Evolutionary conservation across 1,140 invertebrate species (phyloP).

Genomic region (Hylaeus volcanicus): DNA sequence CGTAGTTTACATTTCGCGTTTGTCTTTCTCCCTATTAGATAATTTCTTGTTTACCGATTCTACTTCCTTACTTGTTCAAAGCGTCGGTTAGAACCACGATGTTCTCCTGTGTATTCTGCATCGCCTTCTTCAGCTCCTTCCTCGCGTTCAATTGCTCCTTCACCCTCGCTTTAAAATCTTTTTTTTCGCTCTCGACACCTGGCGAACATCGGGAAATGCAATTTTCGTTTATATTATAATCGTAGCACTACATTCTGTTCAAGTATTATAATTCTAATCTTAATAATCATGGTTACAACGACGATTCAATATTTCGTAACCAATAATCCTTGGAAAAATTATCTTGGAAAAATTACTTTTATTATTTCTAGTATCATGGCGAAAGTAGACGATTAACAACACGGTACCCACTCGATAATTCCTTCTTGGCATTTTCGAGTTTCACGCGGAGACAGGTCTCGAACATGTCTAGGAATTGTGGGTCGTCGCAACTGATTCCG

Average conservation of each 20-base stretch:
- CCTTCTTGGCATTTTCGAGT: neutral
- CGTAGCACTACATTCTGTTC: no score
- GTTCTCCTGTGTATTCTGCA: neutral
- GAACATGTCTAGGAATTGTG: conserved; percentile 43
- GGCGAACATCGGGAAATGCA: neutral
- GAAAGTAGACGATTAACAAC: no score
- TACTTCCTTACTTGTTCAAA: conserved; percentile 29
- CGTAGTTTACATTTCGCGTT: no score
- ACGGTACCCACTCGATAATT: neutral
- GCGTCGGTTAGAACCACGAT: neutral
- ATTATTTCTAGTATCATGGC: no score
- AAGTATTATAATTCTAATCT: no score
- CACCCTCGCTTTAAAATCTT: neutral
- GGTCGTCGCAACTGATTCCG: conserved; percentile 31
- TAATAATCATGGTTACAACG: no score
- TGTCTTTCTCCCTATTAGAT: no score
- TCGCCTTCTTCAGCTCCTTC: conserved; percentile 32
- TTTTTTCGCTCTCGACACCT: neutral
- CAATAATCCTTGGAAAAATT: no score
- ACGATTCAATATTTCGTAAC: no score
- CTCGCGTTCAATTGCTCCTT: conserved; percentile 5
- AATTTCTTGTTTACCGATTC: no score
- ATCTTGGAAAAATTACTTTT: no score
- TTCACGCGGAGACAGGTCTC: conserved; percentile 43
- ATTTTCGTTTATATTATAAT: no score